Percentiles rank a stretch among this genome's conserved stretches.
These are phyloP conservation scores for Tanaodytes sp. DNA, from an alignment of 2,888 invertebrate species.

Conservation along the genomic window DNA sequence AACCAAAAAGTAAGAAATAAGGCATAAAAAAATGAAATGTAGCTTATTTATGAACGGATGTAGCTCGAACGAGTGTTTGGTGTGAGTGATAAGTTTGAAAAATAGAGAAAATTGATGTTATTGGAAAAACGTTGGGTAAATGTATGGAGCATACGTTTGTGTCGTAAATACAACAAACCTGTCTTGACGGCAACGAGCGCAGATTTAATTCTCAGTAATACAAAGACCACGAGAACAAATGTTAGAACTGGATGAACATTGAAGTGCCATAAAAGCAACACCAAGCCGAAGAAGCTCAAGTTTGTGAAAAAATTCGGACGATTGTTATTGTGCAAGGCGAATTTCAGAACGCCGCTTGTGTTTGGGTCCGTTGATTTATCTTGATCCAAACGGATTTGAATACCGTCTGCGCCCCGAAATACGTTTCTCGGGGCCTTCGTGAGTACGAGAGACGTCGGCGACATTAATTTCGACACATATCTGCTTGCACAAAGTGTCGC, in stretches of 20 bases:
- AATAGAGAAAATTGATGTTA: too few relatives aligned
- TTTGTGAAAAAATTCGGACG: slow-evolving; percentile 48
- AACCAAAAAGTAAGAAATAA: too few relatives aligned
- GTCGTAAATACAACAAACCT: slow-evolving; percentile 56
- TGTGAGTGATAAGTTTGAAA: too few relatives aligned
- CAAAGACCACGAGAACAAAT: slow-evolving; percentile 33
- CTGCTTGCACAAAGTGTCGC: slow-evolving; percentile 3
- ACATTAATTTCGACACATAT: slow-evolving; percentile 41
- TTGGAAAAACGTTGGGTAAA: too few relatives aligned
- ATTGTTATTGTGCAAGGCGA: slow-evolving; percentile 54
- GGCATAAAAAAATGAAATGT: too few relatives aligned
- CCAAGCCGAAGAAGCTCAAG: slow-evolving; percentile 50
- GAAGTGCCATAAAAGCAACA: slow-evolving; percentile 52
- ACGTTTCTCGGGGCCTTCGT: slow-evolving; percentile 45
- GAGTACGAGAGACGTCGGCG: slow-evolving; percentile 27
- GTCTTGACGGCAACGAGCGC: slow-evolving; percentile 58
- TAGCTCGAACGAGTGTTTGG: too few relatives aligned
- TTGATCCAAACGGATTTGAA: slow-evolving; percentile 28
- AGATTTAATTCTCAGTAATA: slow-evolving; percentile 57
- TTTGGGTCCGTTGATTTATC: slow-evolving; percentile 36
- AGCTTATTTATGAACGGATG: too few relatives aligned
- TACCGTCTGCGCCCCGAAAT: slow-evolving; percentile 52
- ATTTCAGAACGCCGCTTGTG: slow-evolving; percentile 59
- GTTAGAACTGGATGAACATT: slow-evolving; percentile 43
- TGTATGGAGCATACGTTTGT: too few relatives aligned